Base-by-base conservation (phyloP, 2,888 invertebrate species). In the Trissolcus brochymenae region DNA sequence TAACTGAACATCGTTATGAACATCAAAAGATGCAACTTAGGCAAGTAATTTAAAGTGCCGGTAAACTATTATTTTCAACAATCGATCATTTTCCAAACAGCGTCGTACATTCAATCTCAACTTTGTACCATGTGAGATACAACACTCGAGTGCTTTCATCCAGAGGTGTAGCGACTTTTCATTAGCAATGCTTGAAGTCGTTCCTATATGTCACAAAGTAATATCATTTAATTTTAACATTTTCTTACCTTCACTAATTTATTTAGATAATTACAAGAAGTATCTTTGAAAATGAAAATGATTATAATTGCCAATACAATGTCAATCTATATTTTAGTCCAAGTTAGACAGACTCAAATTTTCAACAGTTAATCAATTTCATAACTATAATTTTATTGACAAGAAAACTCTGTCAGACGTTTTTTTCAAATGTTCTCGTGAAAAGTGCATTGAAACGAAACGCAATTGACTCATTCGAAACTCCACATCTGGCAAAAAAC, bases 1-100 rank as follows among this genome's bases (percentile, higher is more conserved):
- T 76, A 76, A 73, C 68, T 70, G 76, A 79, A 76, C 61, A 73
- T 73, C 76, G 76, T 76, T 79, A 73, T 66, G 73, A 79, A 79
- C 79, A 79, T 79, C 78, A 79, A 79, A 79, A 79, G 78, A 79
- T 79, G 78, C 75, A 79, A 79, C 72, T 79, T 79, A 68, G 73
- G 66, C 76, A 76, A 67, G 78, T 75, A 76, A 79, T 79, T 76
- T 72, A 75, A 79, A 79, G 78, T 70, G 70, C 74, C 57, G 64
- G 76, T 65, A 41, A 73, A 68, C 70, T 76, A 76, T 76, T 79
- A 79, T 79, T 72, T 41, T 49, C 51, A 16, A 65, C 72, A 73
- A 79, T 79, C 79, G 66, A 79, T 79, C 73, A 79, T 73, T 56
- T 66, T 41, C 46, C 54, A 64, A 73, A 76, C 76, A 66, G 57